Conservation (phyloP, 2,797 vertebrate species). For the Notolepis coatsorum region DNA sequence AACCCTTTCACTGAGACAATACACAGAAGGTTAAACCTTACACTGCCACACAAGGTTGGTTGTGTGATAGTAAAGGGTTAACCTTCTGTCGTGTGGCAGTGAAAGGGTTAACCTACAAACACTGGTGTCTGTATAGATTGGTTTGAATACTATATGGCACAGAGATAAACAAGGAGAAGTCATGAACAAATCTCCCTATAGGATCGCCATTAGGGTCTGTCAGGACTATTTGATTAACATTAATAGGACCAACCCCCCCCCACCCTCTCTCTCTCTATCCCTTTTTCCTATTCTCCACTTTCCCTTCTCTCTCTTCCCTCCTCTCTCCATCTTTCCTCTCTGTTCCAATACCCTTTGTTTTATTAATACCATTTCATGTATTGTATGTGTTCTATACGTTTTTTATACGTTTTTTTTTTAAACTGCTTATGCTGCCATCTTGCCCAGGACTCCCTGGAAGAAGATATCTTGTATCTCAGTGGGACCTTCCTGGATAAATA, state of each 20-base stretch:
- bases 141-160: conserved; percentile 22
- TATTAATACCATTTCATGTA: too few species aligned
- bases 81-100: background rate
- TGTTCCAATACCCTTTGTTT: background rate
- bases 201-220: conserved; percentile 68
- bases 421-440: too few species aligned
- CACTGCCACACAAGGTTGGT: too few species aligned
- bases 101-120: background rate
- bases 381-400: too few species aligned
- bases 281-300: too few species aligned
- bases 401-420: too few species aligned
- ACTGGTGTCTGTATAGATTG: conserved; percentile 4
- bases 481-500: too few species aligned
- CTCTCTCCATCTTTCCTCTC: background rate
- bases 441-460: too few species aligned
- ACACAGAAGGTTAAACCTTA: too few species aligned
- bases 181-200: conserved; percentile 56
- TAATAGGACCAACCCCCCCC: conserved; percentile 47
- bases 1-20: too few species aligned
- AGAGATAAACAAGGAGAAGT: conserved; percentile 33
- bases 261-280: conserved; percentile 30
- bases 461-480: too few species aligned
- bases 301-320: background rate
- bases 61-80: too few species aligned
- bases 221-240: conserved; percentile 66